Conservation (phyloP, 2,113 vertebrate genomes). For the Oreochromis tanganicae region DNA sequence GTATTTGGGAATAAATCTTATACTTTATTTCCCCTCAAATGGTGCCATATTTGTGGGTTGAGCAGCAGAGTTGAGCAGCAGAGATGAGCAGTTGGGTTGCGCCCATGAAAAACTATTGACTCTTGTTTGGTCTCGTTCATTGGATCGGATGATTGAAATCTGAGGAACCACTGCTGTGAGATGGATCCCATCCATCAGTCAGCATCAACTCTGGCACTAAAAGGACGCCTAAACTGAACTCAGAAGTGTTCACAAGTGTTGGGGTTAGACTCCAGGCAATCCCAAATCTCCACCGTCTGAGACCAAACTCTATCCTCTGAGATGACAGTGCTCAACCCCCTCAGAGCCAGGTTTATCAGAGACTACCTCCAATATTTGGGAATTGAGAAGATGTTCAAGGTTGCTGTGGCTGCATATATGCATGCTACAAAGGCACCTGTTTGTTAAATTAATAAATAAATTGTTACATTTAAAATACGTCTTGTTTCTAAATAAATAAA, state of each 20-base stretch:
- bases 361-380: not conserved
- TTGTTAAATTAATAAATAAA: not conserved
- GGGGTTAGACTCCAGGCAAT: not conserved
- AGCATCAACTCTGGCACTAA: too few species aligned
- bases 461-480: not conserved
- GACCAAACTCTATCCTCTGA: not conserved
- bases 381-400: not conserved
- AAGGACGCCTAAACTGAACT: not conserved
- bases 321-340: not conserved
- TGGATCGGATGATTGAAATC: not conserved
- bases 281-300: not conserved
- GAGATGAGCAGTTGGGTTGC: not conserved
- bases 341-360: not conserved
- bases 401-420: not conserved
- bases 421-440: not conserved
- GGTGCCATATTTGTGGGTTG: not conserved
- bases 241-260: not conserved
- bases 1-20: not conserved
- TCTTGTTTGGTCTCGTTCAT: not conserved
- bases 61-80: not conserved
- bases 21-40: not conserved
- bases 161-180: not conserved
- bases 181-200: not conserved
- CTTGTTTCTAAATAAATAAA: not conserved
- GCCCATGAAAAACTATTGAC: not conserved